Base-by-base conservation (phyloP, 2,113 vertebrate species). In the Trinectes maculatus region DNA sequence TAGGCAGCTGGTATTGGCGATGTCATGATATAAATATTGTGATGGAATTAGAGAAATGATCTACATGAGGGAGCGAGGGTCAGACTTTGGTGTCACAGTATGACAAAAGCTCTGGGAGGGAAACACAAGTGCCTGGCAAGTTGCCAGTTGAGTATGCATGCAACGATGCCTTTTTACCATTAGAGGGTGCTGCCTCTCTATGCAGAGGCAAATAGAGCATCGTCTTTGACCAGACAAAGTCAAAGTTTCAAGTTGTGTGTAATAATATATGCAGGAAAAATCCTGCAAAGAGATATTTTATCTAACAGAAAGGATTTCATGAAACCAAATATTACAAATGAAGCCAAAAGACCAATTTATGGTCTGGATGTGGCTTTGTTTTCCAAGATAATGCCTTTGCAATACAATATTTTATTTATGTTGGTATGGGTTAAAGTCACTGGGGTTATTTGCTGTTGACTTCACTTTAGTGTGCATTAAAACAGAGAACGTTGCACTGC, bases 81-180 rank as follows among this genome's bases (percentile, higher is more conserved):
- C 22, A 66, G 58, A 37, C n/a, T 34, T 19, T 33, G 40, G 13
- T 61, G 33, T 64, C 36, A 56, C 33, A 26, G 48, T 25, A 31
- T 1, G 54, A 19, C 28, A 58, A 25, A 58, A 47, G 40, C 48
- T 72, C 57, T 77, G 48, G 65, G 1, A 8, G 26, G 59, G 66
- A 48, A 0, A 1, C 48, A 40, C 36, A 36, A 36, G 53, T 33
- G 44, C 16, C 67, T 84, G 71, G 67, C 67, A 57, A 59, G 33
- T 19, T 74, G 76, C 82, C 78, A 68, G 74, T 39, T 65, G 15
- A 55, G 2, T 36, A 24, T 48, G 5, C 71, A 47, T 80, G 71
- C 74, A 84, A 57, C 80, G 56, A 69, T 25, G 68, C 70, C 64
- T 71, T 83, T 49, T 8, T 40, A 46, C 82, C 90, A 44, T 37